Evolutionary conservation across 2,888 invertebrate species (phyloP), one percentile per base, ranked within the genome.

Genomic region (Bellardia pandia): DNA sequence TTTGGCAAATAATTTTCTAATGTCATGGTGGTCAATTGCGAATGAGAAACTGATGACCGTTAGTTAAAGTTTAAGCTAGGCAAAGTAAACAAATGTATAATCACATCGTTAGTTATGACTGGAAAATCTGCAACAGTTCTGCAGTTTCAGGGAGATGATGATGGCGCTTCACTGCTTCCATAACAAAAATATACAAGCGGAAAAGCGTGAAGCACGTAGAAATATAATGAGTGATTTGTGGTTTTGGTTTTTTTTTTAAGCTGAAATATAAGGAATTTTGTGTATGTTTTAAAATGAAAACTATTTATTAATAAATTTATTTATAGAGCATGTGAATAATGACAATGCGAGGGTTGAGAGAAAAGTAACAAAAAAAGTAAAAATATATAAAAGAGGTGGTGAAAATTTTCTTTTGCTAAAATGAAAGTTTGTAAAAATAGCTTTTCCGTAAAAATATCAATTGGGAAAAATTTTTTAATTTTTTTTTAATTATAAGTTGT

Each of bases 1-100:
- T 69, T 82, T 68, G 53, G 83, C 71, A 89, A 90, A 90, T 90
- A 90, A 90, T 90, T 83, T 90, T 91, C 90, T 90, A 90, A 90
- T 92, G 91, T 92, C 90, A 89, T 90, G 91, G 89, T 90, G 86
- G 89, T 92, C 91, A 92, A 91, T 91, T 78, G 78, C 3, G 3
- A 78, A 4, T 37, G 77, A 81, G 77, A 62, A 87, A 77, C 81
- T 87, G 87, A 83, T 78, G 83, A 72, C 88, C 81, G 87, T 82
- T 87, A 82, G 80, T 37, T 37, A 5, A 62, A 62, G 62, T 68
- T 77, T 56, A 64, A 77, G 37, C 62, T 53, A 53, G 69, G 23
- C 64, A 53, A 79, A 69, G 75, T 64, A 80, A 86, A 88, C 85
- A 86, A 88, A 87, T 84, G 88, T 89, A 88, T 91, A 92, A 91